Evolutionary conservation across 2,797 vertebrate genomes (phyloP).

Genomic region (Chrysocyon brachyurus): DNA sequence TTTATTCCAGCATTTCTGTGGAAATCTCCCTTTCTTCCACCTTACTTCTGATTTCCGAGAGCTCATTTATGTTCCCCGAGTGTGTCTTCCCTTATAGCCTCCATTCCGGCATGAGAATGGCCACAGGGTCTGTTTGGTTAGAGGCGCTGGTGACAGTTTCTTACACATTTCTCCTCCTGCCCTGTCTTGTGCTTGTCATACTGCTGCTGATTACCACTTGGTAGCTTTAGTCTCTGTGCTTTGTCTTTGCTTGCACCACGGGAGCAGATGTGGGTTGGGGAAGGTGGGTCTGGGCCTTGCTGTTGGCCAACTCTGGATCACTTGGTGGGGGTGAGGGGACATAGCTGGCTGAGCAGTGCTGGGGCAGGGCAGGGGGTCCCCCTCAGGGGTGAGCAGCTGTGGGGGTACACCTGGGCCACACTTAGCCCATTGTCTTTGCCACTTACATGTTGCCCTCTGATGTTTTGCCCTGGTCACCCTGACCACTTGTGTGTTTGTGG

Average conservation of each 20-base stretch:
- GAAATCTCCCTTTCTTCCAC: too few relatives aligned
- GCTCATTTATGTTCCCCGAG: background rate
- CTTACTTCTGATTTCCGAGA: background rate
- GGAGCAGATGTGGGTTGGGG: background rate
- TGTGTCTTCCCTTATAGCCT: background rate
- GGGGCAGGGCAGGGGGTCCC: background rate
- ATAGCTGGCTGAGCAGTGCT: background rate
- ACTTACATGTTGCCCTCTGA: background rate
- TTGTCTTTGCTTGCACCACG: background rate
- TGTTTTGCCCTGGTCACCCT: too few relatives aligned
- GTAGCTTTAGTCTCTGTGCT: background rate
- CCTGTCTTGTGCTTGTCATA: background rate
- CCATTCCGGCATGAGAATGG: too few relatives aligned
- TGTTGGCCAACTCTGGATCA: background rate
- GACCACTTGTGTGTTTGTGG: rapidly evolving
- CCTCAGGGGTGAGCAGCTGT: background rate
- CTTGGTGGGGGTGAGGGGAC: background rate
- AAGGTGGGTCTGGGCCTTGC: background rate
- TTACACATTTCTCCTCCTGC: background rate
- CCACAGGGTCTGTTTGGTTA: too few relatives aligned
- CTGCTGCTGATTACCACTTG: background rate
- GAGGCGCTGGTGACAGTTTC: too few relatives aligned
- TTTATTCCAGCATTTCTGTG: background rate
- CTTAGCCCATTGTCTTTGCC: background rate
- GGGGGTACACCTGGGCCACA: background rate